Conservation (phyloP, 2,888 invertebrate genomes). For the Drosophila setosimentum region DNA sequence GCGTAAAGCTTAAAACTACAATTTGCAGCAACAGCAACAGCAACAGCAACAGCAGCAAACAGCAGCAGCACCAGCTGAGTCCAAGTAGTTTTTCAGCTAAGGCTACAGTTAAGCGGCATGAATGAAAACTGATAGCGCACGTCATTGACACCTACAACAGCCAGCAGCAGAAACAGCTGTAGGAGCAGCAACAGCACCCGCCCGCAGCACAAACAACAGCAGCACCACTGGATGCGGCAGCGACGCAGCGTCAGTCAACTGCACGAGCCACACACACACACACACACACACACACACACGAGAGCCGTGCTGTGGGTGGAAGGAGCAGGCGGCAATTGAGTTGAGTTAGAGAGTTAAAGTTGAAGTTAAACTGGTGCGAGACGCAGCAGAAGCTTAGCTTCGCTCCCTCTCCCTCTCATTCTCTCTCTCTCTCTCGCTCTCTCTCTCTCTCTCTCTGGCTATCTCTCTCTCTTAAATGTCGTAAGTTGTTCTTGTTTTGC, state of each 20-base stretch:
- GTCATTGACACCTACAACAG: conserved; percentile 75
- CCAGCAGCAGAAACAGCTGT: conserved; percentile 33
- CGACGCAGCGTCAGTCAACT: conserved; percentile 24
- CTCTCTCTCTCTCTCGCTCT: conserved; percentile 5
- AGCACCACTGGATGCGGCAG: conserved; percentile 4
- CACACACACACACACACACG: conserved; percentile 12
- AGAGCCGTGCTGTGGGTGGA: conserved; percentile 17
- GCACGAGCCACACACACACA: conserved; percentile 20
- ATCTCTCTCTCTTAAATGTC: not conserved
- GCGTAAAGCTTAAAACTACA: conserved; percentile 30
- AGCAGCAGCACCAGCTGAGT: conserved; percentile 12
- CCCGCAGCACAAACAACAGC: conserved; percentile 32
- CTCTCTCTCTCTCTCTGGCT: not conserved
- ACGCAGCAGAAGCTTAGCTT: conserved; percentile 22
- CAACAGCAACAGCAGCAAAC: conserved; percentile 24
- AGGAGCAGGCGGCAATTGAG: conserved; percentile 15
- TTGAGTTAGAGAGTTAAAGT: not conserved
- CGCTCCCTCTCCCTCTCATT: not conserved
- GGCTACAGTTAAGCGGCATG: conserved; percentile 60
- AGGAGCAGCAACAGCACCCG: conserved; percentile 9
- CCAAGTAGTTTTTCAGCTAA: conserved; percentile 45
- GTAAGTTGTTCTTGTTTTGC: conserved; percentile 26
- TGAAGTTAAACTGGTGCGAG: conserved; percentile 5
- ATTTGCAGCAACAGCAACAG: conserved; percentile 9
- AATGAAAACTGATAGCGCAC: conserved; percentile 79